Base-by-base conservation (phyloP, 2,113 vertebrate species). In the Hippopotamus amphibius region DNA sequence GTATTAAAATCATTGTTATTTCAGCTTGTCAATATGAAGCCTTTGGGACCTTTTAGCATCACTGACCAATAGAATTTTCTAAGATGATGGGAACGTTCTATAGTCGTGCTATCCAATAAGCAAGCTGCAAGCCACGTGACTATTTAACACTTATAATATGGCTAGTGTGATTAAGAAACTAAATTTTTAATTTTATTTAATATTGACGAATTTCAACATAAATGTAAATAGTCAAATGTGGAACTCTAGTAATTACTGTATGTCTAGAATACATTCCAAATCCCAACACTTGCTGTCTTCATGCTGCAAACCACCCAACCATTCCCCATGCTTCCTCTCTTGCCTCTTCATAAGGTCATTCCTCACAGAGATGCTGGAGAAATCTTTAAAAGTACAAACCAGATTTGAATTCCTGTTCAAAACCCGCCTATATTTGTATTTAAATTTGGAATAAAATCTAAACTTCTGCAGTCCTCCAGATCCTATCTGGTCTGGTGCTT, bases 191-290 rank as follows among this genome's bases (percentile, higher is more conserved):
- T 95, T 81, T 17, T 26, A 55, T 53, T 83, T 90, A 48, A 71
- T 91, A 76, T 95, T 93, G 71, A 66, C 28, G 28, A 83, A 41
- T 48, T n/a, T 85, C 84, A 81, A 76, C 59, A 43, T 37, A 55
- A 59, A 28, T 48, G 28, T 30, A 65, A 76, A 82, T 33, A 79
- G 16, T 91, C 59, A 71, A 43, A 77, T 48, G 14, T 55, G 11
- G 17, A 37, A 71, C 14, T 46, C 50, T 94, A 33, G 8, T 22
- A 50, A 30, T 24, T 63, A 84, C 26, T 33, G 19, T 46, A 30
- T 10, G 8, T 72, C 30, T 41, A 21, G 41, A 66, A 28, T 59
- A 61, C 4, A 15, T 68, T 77, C 28, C 17, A 13, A 50, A 79
- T 30, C 4, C 17, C 28, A 53, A 72, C 10, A 85, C 11, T 72